phyloP scores from a whole-genome alignment of 30 jellyfish, hydroid and myxozoan species.

The Hydractinia echinata region DNA sequence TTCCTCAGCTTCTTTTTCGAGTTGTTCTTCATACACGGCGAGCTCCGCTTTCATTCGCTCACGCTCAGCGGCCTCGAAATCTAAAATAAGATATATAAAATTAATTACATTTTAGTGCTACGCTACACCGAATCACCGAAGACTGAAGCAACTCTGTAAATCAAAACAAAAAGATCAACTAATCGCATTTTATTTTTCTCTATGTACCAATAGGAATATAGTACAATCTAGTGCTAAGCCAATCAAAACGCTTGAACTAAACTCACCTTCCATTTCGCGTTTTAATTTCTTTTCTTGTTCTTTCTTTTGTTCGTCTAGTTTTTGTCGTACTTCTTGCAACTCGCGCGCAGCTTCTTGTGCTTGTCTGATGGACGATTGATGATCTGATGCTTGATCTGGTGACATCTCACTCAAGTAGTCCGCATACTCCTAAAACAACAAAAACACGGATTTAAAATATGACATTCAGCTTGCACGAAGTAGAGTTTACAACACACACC shows the following conservation, averaged over 20 bases:
- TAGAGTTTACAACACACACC: no score
- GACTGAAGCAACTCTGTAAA: no score
- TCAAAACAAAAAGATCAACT: no score
- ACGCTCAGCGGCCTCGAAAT: conserved; percentile 69
- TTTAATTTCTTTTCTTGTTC: conserved; percentile 67
- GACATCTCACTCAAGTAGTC: conserved; percentile 80
- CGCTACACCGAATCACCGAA: no score
- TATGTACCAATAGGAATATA: no score
- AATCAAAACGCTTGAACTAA: no score
- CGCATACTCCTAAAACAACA: conserved; percentile 62
- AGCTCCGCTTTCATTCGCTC: conserved; percentile 68
- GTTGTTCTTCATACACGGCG: conserved; percentile 42
- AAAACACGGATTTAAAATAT: background rate
- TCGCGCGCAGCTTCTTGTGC: conserved; percentile 90
- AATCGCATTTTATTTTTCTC: no score
- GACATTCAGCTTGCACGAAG: background rate
- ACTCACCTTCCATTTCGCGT: conserved; percentile 77
- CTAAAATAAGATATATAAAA: conserved; percentile 16
- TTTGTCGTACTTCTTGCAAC: conserved; percentile 69
- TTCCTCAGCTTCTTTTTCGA: conserved; percentile 70
- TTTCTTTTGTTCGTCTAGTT: conserved; percentile 76
- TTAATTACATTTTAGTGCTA: no score
- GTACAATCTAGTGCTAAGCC: no score
- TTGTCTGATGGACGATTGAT: conserved; percentile 60
- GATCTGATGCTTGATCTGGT: conserved; percentile 57